phyloP scores from a whole-genome alignment of 2,113 vertebrate genomes.

The Plectropomus leopardus region DNA sequence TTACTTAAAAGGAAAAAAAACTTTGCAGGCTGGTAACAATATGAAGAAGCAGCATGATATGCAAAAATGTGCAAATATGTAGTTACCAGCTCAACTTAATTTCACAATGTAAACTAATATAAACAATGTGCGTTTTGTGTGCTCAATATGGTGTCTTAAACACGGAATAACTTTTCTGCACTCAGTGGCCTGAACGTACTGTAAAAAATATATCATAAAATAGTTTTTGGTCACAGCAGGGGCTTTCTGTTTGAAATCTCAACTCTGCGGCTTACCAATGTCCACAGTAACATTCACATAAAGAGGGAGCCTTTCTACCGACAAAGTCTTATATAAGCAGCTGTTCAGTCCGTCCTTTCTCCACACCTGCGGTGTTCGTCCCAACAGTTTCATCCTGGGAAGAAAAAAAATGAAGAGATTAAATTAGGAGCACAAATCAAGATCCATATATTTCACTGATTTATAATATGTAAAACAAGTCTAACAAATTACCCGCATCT shows the following conservation, averaged over 20 bases:
- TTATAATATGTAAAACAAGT: neutral
- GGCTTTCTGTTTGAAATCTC: constrained; percentile 43
- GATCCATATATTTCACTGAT: neutral
- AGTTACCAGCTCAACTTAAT: neutral
- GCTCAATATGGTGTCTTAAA: constrained; percentile 10
- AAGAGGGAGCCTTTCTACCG: constrained; percentile 87
- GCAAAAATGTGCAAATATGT: constrained; percentile 18
- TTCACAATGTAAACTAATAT: constrained; percentile 7
- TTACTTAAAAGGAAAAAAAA: neutral
- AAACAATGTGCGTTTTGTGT: constrained; percentile 45
- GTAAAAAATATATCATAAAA: constrained; percentile 19
- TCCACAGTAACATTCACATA: constrained; percentile 95
- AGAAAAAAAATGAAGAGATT: neutral
- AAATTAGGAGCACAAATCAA: neutral
- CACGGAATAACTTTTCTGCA: constrained; percentile 1
- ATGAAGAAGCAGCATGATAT: constrained; percentile 19
- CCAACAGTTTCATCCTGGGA: constrained; percentile 91
- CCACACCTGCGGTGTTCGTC: constrained; percentile 87
- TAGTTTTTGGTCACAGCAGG: constrained; percentile 43
- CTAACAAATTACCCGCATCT: neutral
- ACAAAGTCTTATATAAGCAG: constrained; percentile 90
- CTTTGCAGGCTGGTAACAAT: neutral
- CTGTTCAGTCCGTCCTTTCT: constrained; percentile 91
- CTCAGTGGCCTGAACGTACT: constrained; percentile 13
- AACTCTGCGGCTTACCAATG: constrained; percentile 82